phyloP scores from a whole-genome alignment of 2,113 vertebrate genomes.

The Jaculus jaculus region DNA sequence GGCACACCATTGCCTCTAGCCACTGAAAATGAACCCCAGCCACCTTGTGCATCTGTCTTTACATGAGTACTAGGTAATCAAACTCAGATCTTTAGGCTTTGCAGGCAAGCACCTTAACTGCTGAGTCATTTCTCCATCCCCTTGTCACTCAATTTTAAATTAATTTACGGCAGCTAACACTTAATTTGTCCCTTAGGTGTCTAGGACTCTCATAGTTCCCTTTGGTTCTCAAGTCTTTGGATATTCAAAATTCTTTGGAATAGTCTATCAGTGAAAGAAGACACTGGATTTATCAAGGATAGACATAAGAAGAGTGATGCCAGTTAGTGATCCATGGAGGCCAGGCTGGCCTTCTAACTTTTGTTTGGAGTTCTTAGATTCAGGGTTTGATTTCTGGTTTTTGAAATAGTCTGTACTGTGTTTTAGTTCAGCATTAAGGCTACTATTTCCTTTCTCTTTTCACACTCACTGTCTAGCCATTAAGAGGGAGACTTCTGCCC shows the following conservation, averaged over 20 bases:
- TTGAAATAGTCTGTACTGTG: constrained; percentile 13
- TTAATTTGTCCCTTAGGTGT: neutral
- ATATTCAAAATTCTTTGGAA: neutral
- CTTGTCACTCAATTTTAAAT: neutral
- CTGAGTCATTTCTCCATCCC: too few relatives aligned
- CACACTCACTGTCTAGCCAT: constrained; percentile 9
- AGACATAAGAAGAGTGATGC: neutral
- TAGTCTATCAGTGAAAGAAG: neutral
- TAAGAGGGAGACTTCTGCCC: constrained; percentile 1
- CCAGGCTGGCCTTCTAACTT: neutral
- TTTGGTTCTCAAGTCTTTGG: neutral
- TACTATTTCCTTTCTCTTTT: constrained; percentile 47
- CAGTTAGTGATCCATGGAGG: neutral
- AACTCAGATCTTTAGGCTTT: too few relatives aligned
- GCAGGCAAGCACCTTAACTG: too few relatives aligned
- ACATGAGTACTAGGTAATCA: too few relatives aligned
- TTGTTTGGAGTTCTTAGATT: neutral
- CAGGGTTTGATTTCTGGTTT: neutral
- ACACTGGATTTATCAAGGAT: neutral
- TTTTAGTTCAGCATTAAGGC: constrained; percentile 21
- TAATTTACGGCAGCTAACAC: neutral
- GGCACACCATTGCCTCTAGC: too few relatives aligned
- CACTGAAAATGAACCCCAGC: too few relatives aligned
- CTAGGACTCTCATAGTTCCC: neutral
- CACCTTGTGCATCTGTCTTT: too few relatives aligned